Evolutionary conservation across 2,797 vertebrate genomes (phyloP), one percentile per base, ranked within the genome.

Genomic region (Gorsachius magnificus): DNA sequence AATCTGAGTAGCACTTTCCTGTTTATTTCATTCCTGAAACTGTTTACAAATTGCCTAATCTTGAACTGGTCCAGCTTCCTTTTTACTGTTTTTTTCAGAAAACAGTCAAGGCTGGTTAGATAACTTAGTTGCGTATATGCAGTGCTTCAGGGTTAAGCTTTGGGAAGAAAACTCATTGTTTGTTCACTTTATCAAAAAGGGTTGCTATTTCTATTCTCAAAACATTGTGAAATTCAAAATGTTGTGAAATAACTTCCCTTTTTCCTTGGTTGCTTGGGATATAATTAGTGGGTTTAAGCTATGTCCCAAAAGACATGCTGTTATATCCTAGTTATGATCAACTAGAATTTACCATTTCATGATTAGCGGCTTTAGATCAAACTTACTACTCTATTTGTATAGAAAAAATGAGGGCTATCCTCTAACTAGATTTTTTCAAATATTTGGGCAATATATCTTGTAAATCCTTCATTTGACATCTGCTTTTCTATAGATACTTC

Each of bases 1-100:
- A 91, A 92, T 92, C 83, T 94, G 84, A 64, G 21, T 63, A 71
- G 60, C 26, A 8, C 45, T 83, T 95, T 91, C 92, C 93, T 95
- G 94, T 92, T 94, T 96, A 71, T 85, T 94, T 81, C 18, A 22
- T 70, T 89, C 43, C 54, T 46, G 18, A 81, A 77, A 82, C 58
- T 86, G 71, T 64, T 92, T 87, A 80, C 72, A 80, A 85, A 71
- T 92, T 1, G 0, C 26, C 35, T 50, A 10, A 61, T 89, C 81
- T 68, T 79, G 53, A 86, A 56, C 83, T 64, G 13, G 19, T 48
- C n/a, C 38, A 22, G 38, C 57, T 83, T 94, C 54, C 72, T 82
- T 92, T 84, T 46, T 51, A 18, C 14, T 80, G 46, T 78, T 91
- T 33, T 89, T 92, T 93, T 93, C 76, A 87, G 83, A 77, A 75